These are phyloP conservation scores for Microtus pennsylvanicus DNA, from an alignment of 2,113 vertebrate genomes.

Conservation along the genomic window DNA sequence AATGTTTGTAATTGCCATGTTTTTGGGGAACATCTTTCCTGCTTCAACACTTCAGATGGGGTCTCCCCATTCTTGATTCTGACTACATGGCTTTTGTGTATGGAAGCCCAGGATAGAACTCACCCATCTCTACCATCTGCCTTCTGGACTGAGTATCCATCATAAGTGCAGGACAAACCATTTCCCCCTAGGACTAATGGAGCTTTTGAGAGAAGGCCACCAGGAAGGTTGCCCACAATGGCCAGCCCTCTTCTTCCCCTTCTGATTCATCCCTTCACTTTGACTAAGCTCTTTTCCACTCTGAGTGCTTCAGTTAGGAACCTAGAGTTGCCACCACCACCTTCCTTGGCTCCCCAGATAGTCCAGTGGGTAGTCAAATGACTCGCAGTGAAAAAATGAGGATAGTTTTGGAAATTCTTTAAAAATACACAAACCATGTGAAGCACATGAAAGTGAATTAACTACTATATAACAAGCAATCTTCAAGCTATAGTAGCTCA, in stretches of 20 bases:
- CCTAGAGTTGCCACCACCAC: not conserved
- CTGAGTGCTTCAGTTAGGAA: not conserved
- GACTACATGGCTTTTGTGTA: not conserved
- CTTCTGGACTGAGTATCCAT: not conserved
- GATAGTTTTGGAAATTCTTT: not conserved
- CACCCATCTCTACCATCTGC: not conserved
- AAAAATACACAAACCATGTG: accelerated
- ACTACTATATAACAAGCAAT: not conserved
- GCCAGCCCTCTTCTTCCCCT: not conserved
- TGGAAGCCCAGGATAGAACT: not conserved
- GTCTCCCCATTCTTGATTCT: not conserved
- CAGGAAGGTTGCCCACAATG: not conserved
- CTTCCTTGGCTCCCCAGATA: not conserved
- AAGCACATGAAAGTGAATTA: accelerated
- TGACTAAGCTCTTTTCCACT: not conserved
- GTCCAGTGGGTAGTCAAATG: not conserved
- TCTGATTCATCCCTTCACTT: not conserved
- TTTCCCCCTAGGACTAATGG: not conserved
- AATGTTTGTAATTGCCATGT: not conserved
- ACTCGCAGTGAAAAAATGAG: not conserved
- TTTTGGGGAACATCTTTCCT: not conserved
- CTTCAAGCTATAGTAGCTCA: not conserved
- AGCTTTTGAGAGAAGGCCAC: not conserved
- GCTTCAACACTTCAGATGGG: not conserved
- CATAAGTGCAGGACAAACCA: not conserved